Percentiles rank a stretch among this genome's conserved stretches.
phyloP scores from a whole-genome alignment of 1,140 invertebrate genomes.

The Matsumurasca onukii region DNA sequence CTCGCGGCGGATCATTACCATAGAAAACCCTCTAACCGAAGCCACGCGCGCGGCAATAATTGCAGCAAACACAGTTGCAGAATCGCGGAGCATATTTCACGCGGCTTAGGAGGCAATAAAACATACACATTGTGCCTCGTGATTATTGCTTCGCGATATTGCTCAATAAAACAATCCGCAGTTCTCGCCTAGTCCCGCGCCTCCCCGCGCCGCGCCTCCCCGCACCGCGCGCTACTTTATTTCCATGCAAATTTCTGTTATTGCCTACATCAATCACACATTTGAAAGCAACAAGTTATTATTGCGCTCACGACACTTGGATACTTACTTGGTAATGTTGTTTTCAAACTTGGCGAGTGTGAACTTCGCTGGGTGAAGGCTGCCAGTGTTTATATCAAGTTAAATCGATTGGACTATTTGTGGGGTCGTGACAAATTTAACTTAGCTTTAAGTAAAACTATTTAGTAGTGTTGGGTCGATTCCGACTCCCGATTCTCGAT shows the following conservation, averaged over 20 bases:
- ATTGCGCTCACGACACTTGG: too few species aligned
- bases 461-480: too few species aligned
- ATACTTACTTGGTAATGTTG: too few species aligned
- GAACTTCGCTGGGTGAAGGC: too few species aligned
- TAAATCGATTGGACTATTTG: too few species aligned
- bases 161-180: constrained; percentile 13
- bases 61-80: constrained; percentile 23
- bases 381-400: too few species aligned
- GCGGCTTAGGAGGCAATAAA: constrained; percentile 13
- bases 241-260: constrained; percentile 25
- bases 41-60: constrained; percentile 9
- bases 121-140: background rate
- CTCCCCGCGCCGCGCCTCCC: background rate
- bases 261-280: constrained; percentile 21
- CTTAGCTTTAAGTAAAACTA: too few species aligned
- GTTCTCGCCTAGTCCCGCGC: background rate
- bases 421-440: too few species aligned
- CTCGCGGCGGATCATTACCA: too few species aligned
- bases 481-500: too few species aligned
- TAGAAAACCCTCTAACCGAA: too few species aligned
- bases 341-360: too few species aligned
- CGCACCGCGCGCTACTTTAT: constrained; percentile 6
- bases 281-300: constrained; percentile 4
- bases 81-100: constrained; percentile 15
- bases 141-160: background rate